Conservation (phyloP, 1,140 invertebrate species). For the Bombyx mori region DNA sequence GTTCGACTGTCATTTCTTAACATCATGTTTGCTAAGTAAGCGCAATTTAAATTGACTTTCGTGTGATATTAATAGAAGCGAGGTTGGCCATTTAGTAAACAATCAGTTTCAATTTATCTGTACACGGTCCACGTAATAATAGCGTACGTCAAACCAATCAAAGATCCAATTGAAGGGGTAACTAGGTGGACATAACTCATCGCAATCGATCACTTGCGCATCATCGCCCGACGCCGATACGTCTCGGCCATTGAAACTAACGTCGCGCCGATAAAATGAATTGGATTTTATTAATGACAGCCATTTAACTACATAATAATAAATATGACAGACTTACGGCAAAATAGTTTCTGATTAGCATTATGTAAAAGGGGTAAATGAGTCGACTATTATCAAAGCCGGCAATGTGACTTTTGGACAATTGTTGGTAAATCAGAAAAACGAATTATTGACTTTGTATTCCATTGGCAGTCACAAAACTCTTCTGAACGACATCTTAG, state of each 20-base stretch:
- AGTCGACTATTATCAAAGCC: too few relatives aligned
- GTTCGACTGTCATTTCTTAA: too few relatives aligned
- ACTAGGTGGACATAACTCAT: constrained; percentile 64
- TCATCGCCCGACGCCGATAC: constrained; percentile 41
- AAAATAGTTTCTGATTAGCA: too few relatives aligned
- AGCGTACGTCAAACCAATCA: constrained; percentile 65
- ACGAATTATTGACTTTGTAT: too few relatives aligned
- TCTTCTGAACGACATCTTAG: too few relatives aligned
- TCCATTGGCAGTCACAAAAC: too few relatives aligned
- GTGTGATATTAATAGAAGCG: constrained; percentile 1
- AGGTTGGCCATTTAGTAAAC: constrained; percentile 32
- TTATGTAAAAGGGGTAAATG: too few relatives aligned
- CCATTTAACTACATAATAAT: constrained; percentile 44
- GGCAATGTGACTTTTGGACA: too few relatives aligned
- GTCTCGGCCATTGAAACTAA: constrained; percentile 56
- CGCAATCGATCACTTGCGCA: constrained; percentile 55
- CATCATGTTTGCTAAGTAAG: neutral
- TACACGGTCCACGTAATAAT: constrained; percentile 46
- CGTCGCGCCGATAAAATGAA: constrained; percentile 64
- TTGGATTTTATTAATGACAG: constrained; percentile 63
- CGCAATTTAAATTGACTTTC: too few relatives aligned
- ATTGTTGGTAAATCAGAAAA: too few relatives aligned
- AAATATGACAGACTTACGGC: neutral
- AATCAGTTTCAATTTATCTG: constrained; percentile 57
- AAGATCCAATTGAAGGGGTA: constrained; percentile 64